Evolutionary conservation across 2,113 vertebrate genomes (phyloP), one percentile per base, ranked within the genome.

Genomic region (Podarcis raffonei): DNA sequence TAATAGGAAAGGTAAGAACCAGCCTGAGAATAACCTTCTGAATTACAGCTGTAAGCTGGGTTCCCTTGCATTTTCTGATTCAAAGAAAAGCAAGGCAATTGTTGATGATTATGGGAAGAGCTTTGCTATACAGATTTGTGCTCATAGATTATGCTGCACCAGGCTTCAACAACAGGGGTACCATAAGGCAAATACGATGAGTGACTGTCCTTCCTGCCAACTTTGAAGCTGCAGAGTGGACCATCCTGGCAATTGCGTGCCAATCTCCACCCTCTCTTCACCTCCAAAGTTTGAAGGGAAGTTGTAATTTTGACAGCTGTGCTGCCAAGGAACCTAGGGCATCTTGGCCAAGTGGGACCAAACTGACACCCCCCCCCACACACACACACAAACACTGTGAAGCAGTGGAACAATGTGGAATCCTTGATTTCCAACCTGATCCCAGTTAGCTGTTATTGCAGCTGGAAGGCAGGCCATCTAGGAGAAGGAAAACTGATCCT

Each of bases 1-100:
- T 99, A 94, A 99, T 99, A 97, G 99, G 98, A 97, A 99, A 99
- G 98, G 99, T 99, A 97, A 95, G 83, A 66, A 75, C n/a, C 84
- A 84, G 66, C 16, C 39, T 88, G 90, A 74, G 71, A 42, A 89
- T 93, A 53, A 18, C 84, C 77, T 81, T 81, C 13, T 89, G 77
- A 84, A 92, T 71, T 75, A 9, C 82, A 76, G 66, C n/a, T 83
- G 65, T 82, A 22, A 53, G 83, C 3, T 0, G 8, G 7, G 81
- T 18, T 66, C 32, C 37, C 69, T 30, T 76, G 22, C 12, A 1
- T 42, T 89, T 81, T 42, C 16, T 62, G 48, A 81, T 9, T 72
- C 84, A 74, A 88, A 75, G 89, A 92, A 77, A 81, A 53, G 20
- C 65, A 68, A 57, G 4, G 30, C 37, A 5, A 74, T 77, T 72